Conservation (phyloP, 37 sponge, comb jelly and placozoan species). For the Aplysina aerophoba region DNA sequence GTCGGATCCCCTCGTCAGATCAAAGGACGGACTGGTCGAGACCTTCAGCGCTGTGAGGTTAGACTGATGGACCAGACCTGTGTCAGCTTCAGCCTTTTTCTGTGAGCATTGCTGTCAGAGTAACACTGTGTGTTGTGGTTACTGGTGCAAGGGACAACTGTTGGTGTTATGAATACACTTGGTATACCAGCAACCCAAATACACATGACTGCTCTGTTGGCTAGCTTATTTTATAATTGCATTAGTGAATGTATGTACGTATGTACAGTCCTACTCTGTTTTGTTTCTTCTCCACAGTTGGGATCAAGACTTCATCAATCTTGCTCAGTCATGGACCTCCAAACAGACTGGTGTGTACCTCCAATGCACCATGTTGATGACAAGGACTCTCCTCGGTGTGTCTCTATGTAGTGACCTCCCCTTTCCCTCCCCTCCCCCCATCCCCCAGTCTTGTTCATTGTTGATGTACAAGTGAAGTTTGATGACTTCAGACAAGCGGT, state of each 20-base stretch:
- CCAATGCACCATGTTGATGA: neutral
- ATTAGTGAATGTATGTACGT: no score
- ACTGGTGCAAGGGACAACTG: no score
- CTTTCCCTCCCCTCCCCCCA: neutral
- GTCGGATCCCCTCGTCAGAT: slow-evolving; percentile 52
- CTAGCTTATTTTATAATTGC: neutral
- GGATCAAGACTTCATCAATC: slow-evolving; percentile 83
- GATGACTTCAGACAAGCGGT: slow-evolving; percentile 69
- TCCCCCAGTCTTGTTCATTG: slow-evolving; percentile 66
- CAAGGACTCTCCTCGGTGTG: neutral
- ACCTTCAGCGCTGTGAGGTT: slow-evolving; percentile 75
- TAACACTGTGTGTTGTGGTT: neutral
- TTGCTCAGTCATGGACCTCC: slow-evolving; percentile 87
- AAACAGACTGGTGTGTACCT: slow-evolving; percentile 68
- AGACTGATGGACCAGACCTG: slow-evolving; percentile 76
- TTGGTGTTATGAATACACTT: no score
- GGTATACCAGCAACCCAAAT: no score
- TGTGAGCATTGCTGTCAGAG: slow-evolving; percentile 46
- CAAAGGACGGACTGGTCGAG: slow-evolving; percentile 65
- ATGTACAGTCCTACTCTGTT: no score
- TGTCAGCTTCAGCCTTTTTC: slow-evolving; percentile 57
- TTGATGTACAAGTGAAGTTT: slow-evolving; percentile 74
- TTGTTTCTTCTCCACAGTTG: slow-evolving; percentile 52
- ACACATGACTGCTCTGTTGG: no score
- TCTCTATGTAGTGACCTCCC: neutral